Percentiles rank a stretch among this genome's conserved stretches.
Evolutionary conservation across 2,797 vertebrate species (phyloP).

Genomic region (Iguana delicatissima): DNA sequence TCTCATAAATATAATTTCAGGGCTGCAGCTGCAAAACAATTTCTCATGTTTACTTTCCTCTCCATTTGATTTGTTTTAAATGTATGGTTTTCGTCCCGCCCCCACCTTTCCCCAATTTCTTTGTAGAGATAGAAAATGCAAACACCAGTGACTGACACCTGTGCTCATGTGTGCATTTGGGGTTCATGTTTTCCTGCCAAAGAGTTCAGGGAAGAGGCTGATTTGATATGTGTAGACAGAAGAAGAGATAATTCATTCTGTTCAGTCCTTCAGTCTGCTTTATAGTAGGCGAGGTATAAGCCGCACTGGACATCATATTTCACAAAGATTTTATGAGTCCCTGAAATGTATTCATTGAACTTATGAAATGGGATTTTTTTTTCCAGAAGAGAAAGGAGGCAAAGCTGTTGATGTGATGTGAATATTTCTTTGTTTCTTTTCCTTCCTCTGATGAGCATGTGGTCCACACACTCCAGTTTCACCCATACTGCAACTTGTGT

Average conservation of each 20-base stretch:
- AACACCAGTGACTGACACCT: conserved; percentile 14
- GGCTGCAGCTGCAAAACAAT: conserved; percentile 25
- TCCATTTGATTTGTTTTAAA: conserved; percentile 24
- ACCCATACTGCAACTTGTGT: not conserved
- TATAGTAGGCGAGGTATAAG: not conserved
- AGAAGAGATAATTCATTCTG: not conserved
- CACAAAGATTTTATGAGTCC: not conserved
- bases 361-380: not conserved
- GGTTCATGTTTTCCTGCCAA: not conserved
- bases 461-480: not conserved
- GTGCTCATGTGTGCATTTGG: not conserved
- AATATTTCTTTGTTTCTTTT: not conserved
- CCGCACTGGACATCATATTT: not conserved
- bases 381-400: not conserved
- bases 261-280: not conserved
- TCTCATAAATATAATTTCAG: conserved; percentile 45
- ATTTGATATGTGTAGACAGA: not conserved
- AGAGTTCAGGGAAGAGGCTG: not conserved
- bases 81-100: conserved; percentile 5
- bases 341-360: not conserved
- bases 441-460: not conserved
- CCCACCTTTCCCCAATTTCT: not conserved
- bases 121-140: not conserved
- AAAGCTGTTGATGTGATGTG: not conserved
- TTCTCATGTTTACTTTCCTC: conserved; percentile 38